A percentile compares a stretch with the other conserved stretches of the same genome.
Conservation (phyloP, 2,888 invertebrate species). For the Polydrusus tereticollis region DNA sequence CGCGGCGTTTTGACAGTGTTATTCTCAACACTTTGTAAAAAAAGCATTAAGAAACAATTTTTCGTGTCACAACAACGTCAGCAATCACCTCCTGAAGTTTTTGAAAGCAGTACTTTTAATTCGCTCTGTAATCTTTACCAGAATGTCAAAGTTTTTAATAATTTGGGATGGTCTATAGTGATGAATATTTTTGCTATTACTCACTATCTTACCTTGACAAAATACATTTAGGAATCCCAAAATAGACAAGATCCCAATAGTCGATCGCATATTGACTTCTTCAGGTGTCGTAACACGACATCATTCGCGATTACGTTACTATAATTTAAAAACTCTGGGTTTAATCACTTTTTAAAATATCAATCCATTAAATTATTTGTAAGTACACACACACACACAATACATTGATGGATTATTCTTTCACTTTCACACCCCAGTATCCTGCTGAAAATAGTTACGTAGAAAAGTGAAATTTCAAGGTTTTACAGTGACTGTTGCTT, state of each 20-base stretch:
- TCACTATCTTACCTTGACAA: constrained; percentile 15
- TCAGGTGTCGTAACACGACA: constrained; percentile 3
- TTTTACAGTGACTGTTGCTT: neutral
- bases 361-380: neutral
- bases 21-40: too few relatives aligned
- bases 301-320: neutral
- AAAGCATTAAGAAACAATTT: too few relatives aligned
- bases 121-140: too few relatives aligned
- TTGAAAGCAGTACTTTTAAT: too few relatives aligned
- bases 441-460: constrained; percentile 2
- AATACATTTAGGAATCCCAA: neutral
- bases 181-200: neutral
- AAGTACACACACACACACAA: neutral
- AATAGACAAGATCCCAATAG: neutral
- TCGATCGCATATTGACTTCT: neutral
- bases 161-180: too few relatives aligned
- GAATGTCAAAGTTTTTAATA: too few relatives aligned
- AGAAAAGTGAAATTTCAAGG: constrained; percentile 14
- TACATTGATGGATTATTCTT: too few relatives aligned
- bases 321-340: neutral
- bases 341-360: neutral
- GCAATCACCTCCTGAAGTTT: too few relatives aligned
- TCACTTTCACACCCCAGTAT: constrained; percentile 7
- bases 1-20: too few relatives aligned
- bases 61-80: too few relatives aligned